phyloP scores from a whole-genome alignment of 35 echinoderm and acorn worm species.

The Patiria miniata region DNA sequence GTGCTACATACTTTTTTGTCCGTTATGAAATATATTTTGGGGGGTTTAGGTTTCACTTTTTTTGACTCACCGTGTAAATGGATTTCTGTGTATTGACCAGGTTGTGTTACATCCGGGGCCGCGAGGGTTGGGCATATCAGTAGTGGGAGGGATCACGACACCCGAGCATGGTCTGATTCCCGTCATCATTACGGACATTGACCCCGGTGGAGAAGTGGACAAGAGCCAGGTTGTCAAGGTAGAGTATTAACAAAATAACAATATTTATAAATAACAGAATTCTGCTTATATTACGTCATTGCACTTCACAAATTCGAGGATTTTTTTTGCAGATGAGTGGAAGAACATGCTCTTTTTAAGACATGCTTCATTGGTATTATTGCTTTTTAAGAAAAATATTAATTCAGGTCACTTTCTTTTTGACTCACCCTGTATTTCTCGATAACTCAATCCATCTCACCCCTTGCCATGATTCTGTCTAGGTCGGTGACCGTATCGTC shows the following conservation, averaged over 20 bases:
- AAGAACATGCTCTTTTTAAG: no score
- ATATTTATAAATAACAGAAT: no score
- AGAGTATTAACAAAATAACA: neutral
- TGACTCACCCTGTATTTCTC: no score
- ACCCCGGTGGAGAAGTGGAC: constrained; percentile 45
- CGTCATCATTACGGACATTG: constrained; percentile 58
- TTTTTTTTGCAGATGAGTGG: no score
- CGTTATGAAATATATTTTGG: no score
- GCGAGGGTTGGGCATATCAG: constrained; percentile 57
- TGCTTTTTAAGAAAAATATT: no score
- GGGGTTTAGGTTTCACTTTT: neutral
- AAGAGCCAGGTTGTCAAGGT: constrained; percentile 61
- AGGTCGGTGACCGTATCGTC: constrained; percentile 71
- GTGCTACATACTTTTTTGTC: neutral
- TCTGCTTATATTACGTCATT: no score
- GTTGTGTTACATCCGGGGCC: constrained; percentile 51
- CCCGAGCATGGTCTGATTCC: constrained; percentile 49
- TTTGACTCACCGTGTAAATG: no score
- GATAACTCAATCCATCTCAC: no score
- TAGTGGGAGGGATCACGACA: constrained; percentile 58
- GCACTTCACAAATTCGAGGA: no score
- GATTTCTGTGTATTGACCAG: constrained; percentile 34
- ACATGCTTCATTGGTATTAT: no score
- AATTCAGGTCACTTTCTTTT: neutral
- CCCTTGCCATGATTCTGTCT: neutral